Conservation (phyloP, 2,113 vertebrate genomes). For the Nesoenas mayeri region DNA sequence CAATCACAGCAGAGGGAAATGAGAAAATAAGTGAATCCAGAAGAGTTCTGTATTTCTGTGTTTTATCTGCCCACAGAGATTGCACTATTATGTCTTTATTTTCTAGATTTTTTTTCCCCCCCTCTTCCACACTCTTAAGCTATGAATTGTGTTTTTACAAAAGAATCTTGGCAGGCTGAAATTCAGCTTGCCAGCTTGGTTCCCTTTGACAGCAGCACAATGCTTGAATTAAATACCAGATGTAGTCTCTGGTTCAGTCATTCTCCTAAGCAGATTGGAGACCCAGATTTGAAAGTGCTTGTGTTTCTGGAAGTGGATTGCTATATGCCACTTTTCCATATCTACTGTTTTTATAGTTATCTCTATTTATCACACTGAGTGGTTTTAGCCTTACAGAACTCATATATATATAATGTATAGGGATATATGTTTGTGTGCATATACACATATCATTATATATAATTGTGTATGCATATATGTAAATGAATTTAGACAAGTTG, state of each 20-base stretch:
- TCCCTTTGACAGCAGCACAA: constrained; percentile 32
- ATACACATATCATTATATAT: not conserved
- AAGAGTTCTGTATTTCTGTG: not conserved
- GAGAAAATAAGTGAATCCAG: not conserved
- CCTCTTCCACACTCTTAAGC: not conserved
- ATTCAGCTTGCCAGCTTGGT: constrained; percentile 2
- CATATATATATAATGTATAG: not conserved
- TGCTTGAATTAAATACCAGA: constrained; percentile 34
- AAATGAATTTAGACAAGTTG: not conserved
- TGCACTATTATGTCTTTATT: not conserved
- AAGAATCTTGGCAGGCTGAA: constrained; percentile 31
- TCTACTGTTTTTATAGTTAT: not conserved
- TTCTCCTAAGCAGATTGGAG: not conserved
- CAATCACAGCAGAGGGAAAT: not conserved
- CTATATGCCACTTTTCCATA: not conserved
- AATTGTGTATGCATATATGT: not conserved
- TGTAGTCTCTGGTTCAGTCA: not conserved
- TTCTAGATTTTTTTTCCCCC: not conserved
- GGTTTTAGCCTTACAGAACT: not conserved
- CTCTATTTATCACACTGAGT: not conserved
- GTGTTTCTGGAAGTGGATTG: not conserved
- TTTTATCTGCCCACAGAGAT: constrained; percentile 4
- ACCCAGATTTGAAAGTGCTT: not conserved
- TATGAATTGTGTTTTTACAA: constrained; percentile 24
- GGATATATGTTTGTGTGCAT: not conserved